These are phyloP conservation scores for Ectobius pallidus DNA, from an alignment of 2,888 invertebrate genomes.

Conservation along the genomic window DNA sequence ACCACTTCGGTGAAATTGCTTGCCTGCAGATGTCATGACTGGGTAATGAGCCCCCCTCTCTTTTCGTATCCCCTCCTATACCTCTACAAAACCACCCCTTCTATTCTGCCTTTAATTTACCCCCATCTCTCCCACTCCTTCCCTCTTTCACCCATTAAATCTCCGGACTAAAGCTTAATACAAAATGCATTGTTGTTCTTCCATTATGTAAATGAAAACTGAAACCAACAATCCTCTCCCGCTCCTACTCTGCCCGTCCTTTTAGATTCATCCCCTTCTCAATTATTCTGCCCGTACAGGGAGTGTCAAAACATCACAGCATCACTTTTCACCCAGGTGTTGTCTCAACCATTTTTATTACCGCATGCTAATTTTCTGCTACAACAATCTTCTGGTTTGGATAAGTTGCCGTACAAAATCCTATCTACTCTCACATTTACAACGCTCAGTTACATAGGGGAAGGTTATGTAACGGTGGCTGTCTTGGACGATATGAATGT, in stretches of 20 bases:
- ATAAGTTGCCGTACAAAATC: no score
- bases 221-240: constrained; percentile 40
- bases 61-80: constrained; percentile 41
- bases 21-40: constrained; percentile 56
- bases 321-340: constrained; percentile 13
- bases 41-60: constrained; percentile 52
- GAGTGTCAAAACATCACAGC: constrained; percentile 22
- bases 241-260: background rate
- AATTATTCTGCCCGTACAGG: constrained; percentile 22
- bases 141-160: constrained; percentile 56
- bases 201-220: constrained; percentile 60
- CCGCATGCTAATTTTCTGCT: background rate
- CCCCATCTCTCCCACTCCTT: constrained; percentile 41
- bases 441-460: no score
- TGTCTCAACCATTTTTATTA: background rate
- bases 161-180: constrained; percentile 56
- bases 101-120: constrained; percentile 40
- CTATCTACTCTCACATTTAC: no score
- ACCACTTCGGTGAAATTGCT: constrained; percentile 56
- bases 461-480: no score
- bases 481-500: no score
- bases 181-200: constrained; percentile 60
- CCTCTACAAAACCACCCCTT: constrained; percentile 9
- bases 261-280: constrained; percentile 32
- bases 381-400: no score